Conservation (phyloP, 2,797 vertebrate genomes). For the Tokudaia muenninki region DNA sequence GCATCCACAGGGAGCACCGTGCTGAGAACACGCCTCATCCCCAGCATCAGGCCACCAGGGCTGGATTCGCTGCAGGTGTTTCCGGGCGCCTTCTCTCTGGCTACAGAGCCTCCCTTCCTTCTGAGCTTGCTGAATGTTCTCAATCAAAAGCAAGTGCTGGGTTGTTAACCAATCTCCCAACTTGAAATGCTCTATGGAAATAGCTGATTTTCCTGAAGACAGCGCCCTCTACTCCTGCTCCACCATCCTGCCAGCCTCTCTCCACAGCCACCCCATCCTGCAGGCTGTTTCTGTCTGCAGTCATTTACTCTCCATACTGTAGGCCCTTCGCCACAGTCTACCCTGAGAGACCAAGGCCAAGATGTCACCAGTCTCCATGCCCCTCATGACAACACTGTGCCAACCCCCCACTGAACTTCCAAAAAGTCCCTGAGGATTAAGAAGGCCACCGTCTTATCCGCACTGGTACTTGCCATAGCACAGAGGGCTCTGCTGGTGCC, state of each 20-base stretch:
- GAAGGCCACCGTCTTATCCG: fast-evolving
- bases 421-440: neutral
- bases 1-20: neutral
- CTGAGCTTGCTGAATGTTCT: neutral
- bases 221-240: neutral
- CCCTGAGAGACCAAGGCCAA: neutral
- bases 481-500: neutral
- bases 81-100: too few species aligned
- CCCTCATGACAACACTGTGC: neutral
- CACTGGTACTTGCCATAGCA: neutral
- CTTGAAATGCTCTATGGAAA: neutral
- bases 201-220: neutral
- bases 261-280: neutral
- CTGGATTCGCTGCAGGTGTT: neutral
- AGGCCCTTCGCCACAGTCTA: neutral
- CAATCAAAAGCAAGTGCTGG: neutral
- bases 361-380: neutral
- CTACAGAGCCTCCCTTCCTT: neutral
- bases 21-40: neutral
- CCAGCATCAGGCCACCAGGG: neutral
- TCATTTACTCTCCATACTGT: neutral
- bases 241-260: neutral
- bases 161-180: neutral
- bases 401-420: neutral
- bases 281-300: neutral